Evolutionary conservation across 2,797 vertebrate species (phyloP).

Genomic region (Spea hammondii): DNA sequence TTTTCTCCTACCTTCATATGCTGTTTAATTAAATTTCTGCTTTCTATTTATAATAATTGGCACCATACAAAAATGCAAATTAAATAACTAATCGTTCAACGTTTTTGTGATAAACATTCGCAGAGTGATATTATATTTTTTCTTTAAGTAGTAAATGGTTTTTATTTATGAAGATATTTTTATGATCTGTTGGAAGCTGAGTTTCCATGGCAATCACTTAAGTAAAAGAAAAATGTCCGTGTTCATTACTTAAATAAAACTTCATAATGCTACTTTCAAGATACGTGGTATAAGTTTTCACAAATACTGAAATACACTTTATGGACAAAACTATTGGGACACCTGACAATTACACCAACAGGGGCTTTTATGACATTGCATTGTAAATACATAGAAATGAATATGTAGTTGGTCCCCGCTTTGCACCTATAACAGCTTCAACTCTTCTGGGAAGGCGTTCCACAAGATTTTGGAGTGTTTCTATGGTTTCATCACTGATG

Average conservation of each 20-base stretch:
- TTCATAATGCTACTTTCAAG: background rate
- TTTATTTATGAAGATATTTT: conserved; percentile 35
- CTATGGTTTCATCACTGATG: too few species aligned
- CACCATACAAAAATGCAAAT: conserved; percentile 33
- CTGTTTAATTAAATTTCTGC: conserved; percentile 10
- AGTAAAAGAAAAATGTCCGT: conserved; percentile 9
- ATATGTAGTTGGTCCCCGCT: too few species aligned
- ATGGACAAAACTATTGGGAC: too few species aligned
- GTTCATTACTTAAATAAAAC: background rate
- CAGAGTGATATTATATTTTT: conserved; percentile 16
- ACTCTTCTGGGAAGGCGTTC: too few species aligned
- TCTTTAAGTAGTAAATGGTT: conserved; percentile 18
- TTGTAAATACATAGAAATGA: too few species aligned
- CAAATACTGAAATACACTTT: too few species aligned
- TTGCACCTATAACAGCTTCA: too few species aligned
- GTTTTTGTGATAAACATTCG: conserved; percentile 18
- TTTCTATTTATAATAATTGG: conserved; percentile 37
- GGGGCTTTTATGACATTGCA: too few species aligned
- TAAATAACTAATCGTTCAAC: conserved; percentile 22
- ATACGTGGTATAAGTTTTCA: too few species aligned
- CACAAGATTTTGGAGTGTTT: too few species aligned
- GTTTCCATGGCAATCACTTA: conserved; percentile 44
- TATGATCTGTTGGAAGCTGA: conserved; percentile 24
- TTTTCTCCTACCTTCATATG: background rate
- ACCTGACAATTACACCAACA: too few species aligned